These are phyloP conservation scores for Cotesia glomerata DNA, from an alignment of 1,140 invertebrate species.

Conservation along the genomic window DNA sequence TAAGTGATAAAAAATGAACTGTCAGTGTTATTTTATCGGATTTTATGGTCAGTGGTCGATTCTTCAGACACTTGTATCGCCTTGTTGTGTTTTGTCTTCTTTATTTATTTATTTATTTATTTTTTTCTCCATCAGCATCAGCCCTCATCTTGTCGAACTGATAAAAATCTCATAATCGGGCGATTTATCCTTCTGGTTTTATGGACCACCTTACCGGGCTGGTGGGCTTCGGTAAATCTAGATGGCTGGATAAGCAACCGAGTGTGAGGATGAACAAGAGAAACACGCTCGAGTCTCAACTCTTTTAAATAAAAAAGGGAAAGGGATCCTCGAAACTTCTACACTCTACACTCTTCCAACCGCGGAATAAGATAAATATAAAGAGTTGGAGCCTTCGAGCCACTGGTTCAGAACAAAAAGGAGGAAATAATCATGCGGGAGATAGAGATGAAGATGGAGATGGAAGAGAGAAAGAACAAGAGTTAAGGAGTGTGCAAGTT, in stretches of 20 bases:
- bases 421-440: slow-evolving; percentile 5
- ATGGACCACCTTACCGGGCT: slow-evolving; percentile 3
- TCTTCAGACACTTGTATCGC: background rate
- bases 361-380: too few species aligned
- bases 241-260: background rate
- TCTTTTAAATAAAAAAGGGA: background rate
- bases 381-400: too few species aligned
- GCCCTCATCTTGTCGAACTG: background rate
- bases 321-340: too few species aligned
- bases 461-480: background rate
- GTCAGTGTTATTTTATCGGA: too few species aligned
- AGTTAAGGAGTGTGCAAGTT: slow-evolving; percentile 22
- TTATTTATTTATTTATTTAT: too few species aligned
- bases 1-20: too few species aligned
- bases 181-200: slow-evolving; percentile 3
- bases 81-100: background rate
- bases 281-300: background rate
- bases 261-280: slow-evolving; percentile 7
- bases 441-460: background rate
- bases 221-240: slow-evolving; percentile 1
- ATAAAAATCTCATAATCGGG: slow-evolving; percentile 10
- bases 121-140: background rate
- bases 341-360: too few species aligned
- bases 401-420: background rate
- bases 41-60: background rate